Conservation (phyloP, 2,113 vertebrate genomes). For the Sakesphorus luctuosus region DNA sequence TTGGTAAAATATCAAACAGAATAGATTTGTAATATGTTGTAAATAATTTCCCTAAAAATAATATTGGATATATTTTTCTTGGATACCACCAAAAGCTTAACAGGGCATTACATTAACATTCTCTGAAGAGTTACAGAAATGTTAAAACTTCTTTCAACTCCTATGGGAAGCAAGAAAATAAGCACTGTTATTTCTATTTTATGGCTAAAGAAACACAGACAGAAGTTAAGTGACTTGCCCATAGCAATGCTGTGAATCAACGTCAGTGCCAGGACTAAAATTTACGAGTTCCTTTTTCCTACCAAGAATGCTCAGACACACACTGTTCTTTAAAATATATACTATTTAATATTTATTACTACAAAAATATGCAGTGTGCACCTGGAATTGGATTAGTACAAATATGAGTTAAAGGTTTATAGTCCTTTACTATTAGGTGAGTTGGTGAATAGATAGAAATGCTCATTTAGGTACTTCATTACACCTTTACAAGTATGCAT, state of each 20-base stretch:
- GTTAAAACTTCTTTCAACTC: slow-evolving; percentile 38
- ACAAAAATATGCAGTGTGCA: slow-evolving; percentile 30
- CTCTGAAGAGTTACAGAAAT: background rate
- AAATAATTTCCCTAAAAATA: slow-evolving; percentile 26
- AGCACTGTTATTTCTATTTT: slow-evolving; percentile 48
- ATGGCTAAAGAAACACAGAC: slow-evolving; percentile 29
- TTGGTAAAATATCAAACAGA: background rate
- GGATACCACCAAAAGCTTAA: background rate
- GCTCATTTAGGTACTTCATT: background rate
- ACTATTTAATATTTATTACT: slow-evolving; percentile 46
- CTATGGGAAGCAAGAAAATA: slow-evolving; percentile 25
- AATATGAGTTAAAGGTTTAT: slow-evolving; percentile 29
- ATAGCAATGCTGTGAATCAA: slow-evolving; percentile 36
- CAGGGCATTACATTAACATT: slow-evolving; percentile 22
- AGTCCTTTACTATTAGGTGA: background rate
- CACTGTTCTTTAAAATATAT: slow-evolving; percentile 19
- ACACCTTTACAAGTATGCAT: background rate
- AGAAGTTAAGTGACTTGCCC: slow-evolving; percentile 39
- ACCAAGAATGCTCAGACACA: slow-evolving; percentile 34
- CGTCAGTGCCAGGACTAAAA: background rate
- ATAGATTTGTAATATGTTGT: background rate
- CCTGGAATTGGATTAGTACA: slow-evolving; percentile 57
- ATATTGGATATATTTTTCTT: background rate
- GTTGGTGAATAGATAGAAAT: background rate
- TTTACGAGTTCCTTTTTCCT: slow-evolving; percentile 39